Evolutionary conservation across 2,888 invertebrate species (phyloP).

Genomic region (Caenorhabditis wallacei): DNA sequence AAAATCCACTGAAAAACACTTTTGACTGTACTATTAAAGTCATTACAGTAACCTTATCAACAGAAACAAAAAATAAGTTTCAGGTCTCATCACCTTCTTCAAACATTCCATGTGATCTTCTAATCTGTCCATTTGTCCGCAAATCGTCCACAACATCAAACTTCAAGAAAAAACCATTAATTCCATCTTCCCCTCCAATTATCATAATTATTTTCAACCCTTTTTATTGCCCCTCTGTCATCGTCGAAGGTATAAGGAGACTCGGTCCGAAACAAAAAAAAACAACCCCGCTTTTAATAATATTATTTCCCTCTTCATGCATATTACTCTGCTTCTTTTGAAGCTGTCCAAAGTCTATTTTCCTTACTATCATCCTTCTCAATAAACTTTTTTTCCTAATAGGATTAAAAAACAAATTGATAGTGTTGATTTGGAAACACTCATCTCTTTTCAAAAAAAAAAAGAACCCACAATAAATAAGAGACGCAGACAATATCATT

Average conservation of each 20-base stretch:
- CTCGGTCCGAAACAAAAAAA: not conserved
- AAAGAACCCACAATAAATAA: not conserved
- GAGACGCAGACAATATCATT: no score
- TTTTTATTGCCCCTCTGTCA: not conserved
- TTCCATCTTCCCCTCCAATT: not conserved
- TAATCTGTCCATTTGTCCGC: no score
- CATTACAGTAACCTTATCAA: not conserved
- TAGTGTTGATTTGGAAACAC: no score
- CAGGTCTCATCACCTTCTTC: slow-evolving; percentile 18
- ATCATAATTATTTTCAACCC: not conserved
- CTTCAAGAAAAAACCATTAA: slow-evolving; percentile 18
- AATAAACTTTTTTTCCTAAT: no score
- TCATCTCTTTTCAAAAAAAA: no score
- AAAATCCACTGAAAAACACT: no score
- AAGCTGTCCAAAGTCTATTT: not conserved
- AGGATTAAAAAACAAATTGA: no score
- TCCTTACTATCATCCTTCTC: no score
- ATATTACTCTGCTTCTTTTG: not conserved
- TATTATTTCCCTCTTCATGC: slow-evolving; percentile 3
- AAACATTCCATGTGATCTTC: slow-evolving; percentile 42
- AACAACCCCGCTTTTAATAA: not conserved
- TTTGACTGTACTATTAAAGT: no score
- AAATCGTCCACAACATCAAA: slow-evolving; percentile 27
- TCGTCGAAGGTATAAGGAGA: not conserved
- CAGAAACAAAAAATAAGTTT: no score